These are phyloP conservation scores for Buceros bicornis DNA, from an alignment of 2,797 vertebrate genomes.

Conservation along the genomic window DNA sequence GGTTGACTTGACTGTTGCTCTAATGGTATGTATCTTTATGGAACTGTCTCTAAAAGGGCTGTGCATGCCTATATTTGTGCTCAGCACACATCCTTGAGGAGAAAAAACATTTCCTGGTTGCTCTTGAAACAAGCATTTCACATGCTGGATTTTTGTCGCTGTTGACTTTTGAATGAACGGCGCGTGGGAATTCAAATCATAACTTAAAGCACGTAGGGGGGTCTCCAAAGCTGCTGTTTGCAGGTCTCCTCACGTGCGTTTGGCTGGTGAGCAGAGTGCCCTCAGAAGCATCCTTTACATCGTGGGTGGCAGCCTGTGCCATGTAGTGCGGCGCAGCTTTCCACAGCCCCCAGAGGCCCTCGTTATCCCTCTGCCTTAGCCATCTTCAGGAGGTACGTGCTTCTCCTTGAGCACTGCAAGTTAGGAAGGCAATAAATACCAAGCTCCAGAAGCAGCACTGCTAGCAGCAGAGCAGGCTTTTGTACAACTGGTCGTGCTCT, in stretches of 20 bases:
- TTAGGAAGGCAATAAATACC: neutral
- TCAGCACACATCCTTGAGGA: slow-evolving; percentile 6
- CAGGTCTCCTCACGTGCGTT: neutral
- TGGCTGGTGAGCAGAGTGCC: neutral
- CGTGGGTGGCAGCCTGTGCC: neutral
- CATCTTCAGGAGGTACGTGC: neutral
- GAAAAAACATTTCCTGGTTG: slow-evolving; percentile 10
- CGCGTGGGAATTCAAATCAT: neutral
- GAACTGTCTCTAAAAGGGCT: neutral
- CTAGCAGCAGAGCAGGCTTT: neutral
- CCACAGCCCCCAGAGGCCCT: neutral
- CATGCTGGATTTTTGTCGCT: neutral
- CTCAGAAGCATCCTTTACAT: neutral
- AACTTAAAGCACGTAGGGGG: neutral
- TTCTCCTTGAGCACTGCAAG: neutral
- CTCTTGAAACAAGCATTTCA: neutral
- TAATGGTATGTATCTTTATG: neutral
- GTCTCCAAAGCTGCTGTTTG: neutral
- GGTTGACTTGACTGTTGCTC: neutral
- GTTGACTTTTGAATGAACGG: neutral
- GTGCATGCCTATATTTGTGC: neutral
- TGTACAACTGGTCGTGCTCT: neutral
- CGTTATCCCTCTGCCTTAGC: neutral
- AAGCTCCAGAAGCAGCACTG: neutral
- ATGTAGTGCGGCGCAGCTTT: neutral